Evolutionary conservation across 2,797 vertebrate species (phyloP), one percentile per base, ranked within the genome.

Genomic region (Amblyopsis hoosieri): DNA sequence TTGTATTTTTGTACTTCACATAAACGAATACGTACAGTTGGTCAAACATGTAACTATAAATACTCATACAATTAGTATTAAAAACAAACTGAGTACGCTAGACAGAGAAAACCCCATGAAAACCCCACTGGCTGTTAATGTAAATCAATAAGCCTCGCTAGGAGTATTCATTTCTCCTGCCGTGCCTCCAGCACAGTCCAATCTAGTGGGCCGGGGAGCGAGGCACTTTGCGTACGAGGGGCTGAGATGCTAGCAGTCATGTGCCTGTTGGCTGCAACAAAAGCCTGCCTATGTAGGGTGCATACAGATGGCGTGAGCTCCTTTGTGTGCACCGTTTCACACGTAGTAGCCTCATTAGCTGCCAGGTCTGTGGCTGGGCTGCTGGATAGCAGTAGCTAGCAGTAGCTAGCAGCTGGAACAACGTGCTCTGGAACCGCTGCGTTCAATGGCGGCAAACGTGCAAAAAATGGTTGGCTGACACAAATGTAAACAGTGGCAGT

Each of bases 201-300:
- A 68, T 71, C 69, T 60, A 63, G 61, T 55, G 74, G 80, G 72
- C 70, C 19, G 70, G 76, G 58, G 73, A 79, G 79, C 79, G 80
- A 83, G 79, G 83, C 67, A 80, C 84, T 83, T 87, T 79, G n/a
- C 11, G 76, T 86, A 83, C 86, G 74, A 88, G 86, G 88, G 89
- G 87, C 90, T 91, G 90, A 92, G 90, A 92, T 88, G 90, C 85
- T 85, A 91, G 80, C 89, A 90, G 90, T 91, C 92, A 93, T 93
- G 90, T 90, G 93, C 79, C 45, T 87, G 84, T 75, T 77, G 80
- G 79, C 86, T 80, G 74, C 76, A 91, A 95, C 94, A 94, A 94
- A 94, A 94, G 92, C 88, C 81, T 83, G 89, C 92, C 93, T 93
- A 93, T 94, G 91, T 90, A 80, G 91, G 77, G 81, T 72, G 90